Percentiles rank a stretch among this genome's conserved stretches.
These are phyloP conservation scores for Enteromius paludinosus DNA, from an alignment of 2,797 vertebrate genomes.

Conservation along the genomic window DNA sequence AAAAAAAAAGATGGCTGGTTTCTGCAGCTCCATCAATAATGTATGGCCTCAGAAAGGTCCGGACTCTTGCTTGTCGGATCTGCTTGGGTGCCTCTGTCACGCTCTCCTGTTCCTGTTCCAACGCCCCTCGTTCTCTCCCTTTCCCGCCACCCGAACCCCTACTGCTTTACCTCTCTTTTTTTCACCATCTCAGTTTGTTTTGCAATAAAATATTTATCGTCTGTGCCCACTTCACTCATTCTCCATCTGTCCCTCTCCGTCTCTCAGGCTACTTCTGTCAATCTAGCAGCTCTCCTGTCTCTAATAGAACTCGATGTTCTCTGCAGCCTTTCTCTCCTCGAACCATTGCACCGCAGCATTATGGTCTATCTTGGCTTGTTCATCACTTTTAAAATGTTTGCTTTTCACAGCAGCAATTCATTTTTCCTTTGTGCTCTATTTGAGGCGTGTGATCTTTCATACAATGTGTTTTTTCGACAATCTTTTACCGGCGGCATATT, in stretches of 20 bases:
- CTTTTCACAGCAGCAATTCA: constrained; percentile 22
- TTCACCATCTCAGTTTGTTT: constrained; percentile 61
- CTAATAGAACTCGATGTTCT: constrained; percentile 19
- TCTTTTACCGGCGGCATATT: constrained; percentile 26
- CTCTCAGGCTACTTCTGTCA: constrained; percentile 10
- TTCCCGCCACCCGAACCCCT: neutral
- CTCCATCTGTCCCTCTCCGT: constrained; percentile 1
- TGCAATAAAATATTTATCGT: constrained; percentile 72
- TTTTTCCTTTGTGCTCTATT: constrained; percentile 3
- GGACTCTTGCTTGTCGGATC: constrained; percentile 66
- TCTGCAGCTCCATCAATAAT: constrained; percentile 79
- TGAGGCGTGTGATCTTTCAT: constrained; percentile 18
- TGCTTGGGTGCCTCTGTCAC: constrained; percentile 72
- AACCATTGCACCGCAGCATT: constrained; percentile 16
- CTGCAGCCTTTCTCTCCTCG: constrained; percentile 14
- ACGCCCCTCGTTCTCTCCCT: neutral
- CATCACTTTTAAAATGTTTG: constrained; percentile 35
- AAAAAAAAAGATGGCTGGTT: constrained; percentile 66
- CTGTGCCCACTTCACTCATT: constrained; percentile 46
- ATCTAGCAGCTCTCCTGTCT: neutral
- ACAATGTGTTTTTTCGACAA: constrained; percentile 5
- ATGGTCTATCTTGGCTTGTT: constrained; percentile 9
- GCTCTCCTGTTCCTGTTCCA: constrained; percentile 42
- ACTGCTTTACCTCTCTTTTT: constrained; percentile 60
- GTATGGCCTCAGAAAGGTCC: constrained; percentile 72